Percentiles rank a stretch among this genome's conserved stretches.
Conservation (phyloP, 2,113 vertebrate genomes). For the Rhynchomys soricoides region DNA sequence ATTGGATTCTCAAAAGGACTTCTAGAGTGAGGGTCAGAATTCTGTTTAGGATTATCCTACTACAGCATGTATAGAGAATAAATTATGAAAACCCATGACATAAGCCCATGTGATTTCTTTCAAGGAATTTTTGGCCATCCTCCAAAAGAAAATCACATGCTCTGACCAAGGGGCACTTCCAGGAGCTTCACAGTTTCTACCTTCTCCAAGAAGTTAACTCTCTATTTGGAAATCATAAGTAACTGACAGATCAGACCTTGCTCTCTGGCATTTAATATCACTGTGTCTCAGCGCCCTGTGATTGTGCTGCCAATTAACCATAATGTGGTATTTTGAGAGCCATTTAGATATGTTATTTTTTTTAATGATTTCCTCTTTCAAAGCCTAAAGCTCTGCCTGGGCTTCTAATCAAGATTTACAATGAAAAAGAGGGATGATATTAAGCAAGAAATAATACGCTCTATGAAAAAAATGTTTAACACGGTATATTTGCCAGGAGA, state of each 20-base stretch:
- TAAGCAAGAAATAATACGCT: slow-evolving; percentile 64
- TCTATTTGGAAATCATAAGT: slow-evolving; percentile 51
- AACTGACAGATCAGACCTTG: neutral
- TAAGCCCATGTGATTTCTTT: neutral
- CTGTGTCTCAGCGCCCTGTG: slow-evolving; percentile 23
- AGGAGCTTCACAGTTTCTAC: neutral
- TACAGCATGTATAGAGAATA: neutral
- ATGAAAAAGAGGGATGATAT: slow-evolving; percentile 65
- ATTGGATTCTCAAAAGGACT: neutral
- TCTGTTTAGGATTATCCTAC: neutral
- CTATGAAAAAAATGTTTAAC: slow-evolving; percentile 62
- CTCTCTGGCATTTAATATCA: slow-evolving; percentile 42
- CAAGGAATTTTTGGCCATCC: neutral
- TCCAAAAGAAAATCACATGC: neutral
- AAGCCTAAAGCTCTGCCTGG: slow-evolving; percentile 68
- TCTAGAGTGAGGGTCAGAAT: neutral
- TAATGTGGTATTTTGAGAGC: slow-evolving; percentile 70
- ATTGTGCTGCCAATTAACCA: slow-evolving; percentile 48
- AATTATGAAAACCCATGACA: neutral
- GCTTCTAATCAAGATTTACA: slow-evolving; percentile 73
- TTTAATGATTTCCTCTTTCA: slow-evolving; percentile 71
- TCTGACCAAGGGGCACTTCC: neutral
- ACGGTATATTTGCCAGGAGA: slow-evolving; percentile 41
- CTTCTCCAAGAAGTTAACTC: slow-evolving; percentile 49
- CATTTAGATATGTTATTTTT: slow-evolving; percentile 80